phyloP scores from a whole-genome alignment of 2,113 vertebrate genomes.

The Ammospiza nelsoni region DNA sequence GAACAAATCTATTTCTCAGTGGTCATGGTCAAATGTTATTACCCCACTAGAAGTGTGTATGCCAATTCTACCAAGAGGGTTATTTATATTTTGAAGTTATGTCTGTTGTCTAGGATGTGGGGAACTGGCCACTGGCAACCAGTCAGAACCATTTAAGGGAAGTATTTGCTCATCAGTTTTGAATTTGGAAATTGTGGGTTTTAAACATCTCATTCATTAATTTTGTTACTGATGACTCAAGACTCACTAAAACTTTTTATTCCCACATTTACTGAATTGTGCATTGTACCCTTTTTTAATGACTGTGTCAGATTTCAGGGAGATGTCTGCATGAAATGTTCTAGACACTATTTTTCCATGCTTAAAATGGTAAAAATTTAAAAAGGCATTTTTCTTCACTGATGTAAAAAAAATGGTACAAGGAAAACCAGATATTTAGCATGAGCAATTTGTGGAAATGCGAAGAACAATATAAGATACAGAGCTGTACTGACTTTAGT shows the following conservation, averaged over 20 bases:
- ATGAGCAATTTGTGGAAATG: too few relatives aligned
- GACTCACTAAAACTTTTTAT: constrained; percentile 52
- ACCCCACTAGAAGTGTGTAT: not conserved
- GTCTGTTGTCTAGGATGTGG: constrained; percentile 45
- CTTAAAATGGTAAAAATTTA: constrained; percentile 41
- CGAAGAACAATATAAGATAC: too few relatives aligned
- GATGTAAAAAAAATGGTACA: not conserved
- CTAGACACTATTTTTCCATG: constrained; percentile 43
- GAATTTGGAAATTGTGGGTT: constrained; percentile 24
- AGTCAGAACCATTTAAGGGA: constrained; percentile 25
- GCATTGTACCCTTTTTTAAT: constrained; percentile 5
- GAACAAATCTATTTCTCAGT: not conserved
- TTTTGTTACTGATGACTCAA: constrained; percentile 55
- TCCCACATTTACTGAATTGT: constrained; percentile 6
- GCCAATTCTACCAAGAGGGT: not conserved
- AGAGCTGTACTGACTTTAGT: too few relatives aligned
- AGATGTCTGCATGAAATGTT: constrained; percentile 46
- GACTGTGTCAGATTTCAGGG: constrained; percentile 59
- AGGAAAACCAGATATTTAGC: not conserved
- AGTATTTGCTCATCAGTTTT: constrained; percentile 30
- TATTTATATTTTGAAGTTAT: constrained; percentile 14
- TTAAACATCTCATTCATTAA: constrained; percentile 40
- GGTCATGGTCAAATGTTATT: not conserved
- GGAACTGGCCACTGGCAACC: constrained; percentile 1
- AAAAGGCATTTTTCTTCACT: constrained; percentile 25